Base-by-base conservation (phyloP, 2,113 vertebrate species). In the Promerops cafer region DNA sequence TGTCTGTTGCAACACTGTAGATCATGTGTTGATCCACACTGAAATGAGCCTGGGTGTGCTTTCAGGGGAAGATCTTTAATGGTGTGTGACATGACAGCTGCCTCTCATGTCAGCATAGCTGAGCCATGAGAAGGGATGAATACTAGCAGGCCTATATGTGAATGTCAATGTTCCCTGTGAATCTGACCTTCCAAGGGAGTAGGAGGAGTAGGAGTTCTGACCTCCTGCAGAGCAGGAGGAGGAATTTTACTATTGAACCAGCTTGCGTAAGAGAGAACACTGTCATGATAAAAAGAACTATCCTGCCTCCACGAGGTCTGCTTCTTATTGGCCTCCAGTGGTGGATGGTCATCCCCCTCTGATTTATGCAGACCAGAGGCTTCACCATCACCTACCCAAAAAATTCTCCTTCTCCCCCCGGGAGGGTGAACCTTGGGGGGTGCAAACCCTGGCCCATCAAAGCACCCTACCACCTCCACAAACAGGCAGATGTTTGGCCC, bases 321-420 rank as follows among this genome's bases (percentile, higher is more conserved):
- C 11, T 45, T 72, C 22, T 27, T 54, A 22, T 6, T 45, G 68
- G 11, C 21, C 8, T 72, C 27, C 22, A 14, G 47, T 37, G 33
- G 8, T 71, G 27, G 7, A 7, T 33, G 68, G 10, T 54, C 18
- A 33, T n/a, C 14, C 7, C 11, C 6, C 18, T 54, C 28, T n/a
- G 19, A 64, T 63, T 54, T 54, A 39, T 28, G 22, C 0, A 1
- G 17, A 45, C 27, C 33, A 27, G 22, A 74, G n/a, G 7, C 23
- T 64, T 56, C 49, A 23, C 9, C 40, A 39, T 45, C 69, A 84
- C 3, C n/a, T 23, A 39, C 11, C 10, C 9, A 56, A 47, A 54
- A 74, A 54, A 19, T n/a, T 74, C 18, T 28, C 23, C 10, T 54
- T 15, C 19, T 47, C 2, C 2, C 4, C 15, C 8, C 0, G 4